Conservation (phyloP, 2,797 vertebrate genomes). For the Mus minutoides region DNA sequence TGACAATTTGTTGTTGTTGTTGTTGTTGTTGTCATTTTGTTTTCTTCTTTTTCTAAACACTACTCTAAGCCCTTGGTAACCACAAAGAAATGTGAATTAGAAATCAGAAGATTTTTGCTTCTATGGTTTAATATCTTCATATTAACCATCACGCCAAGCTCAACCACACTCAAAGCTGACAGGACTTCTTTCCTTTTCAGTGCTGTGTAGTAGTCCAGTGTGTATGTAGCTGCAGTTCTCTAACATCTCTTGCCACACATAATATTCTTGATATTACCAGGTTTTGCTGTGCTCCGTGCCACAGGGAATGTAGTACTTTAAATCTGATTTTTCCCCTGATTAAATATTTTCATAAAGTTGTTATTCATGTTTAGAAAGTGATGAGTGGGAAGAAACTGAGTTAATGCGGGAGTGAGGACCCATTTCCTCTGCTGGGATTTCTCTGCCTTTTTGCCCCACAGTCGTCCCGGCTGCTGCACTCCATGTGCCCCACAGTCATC, state of each 20-base stretch:
- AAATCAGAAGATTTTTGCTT: background rate
- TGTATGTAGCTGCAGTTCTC: background rate
- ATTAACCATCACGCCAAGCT: background rate
- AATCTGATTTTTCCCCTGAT: background rate
- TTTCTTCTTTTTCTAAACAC: background rate
- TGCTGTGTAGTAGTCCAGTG: background rate
- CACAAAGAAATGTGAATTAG: background rate
- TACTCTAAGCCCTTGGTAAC: background rate
- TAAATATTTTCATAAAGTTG: background rate
- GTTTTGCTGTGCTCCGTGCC: background rate
- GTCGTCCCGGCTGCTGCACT: background rate
- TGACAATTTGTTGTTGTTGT: background rate
- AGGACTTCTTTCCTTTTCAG: background rate
- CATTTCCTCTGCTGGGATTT: background rate
- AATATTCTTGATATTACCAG: background rate
- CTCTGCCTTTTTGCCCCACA: background rate
- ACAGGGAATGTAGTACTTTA: background rate
- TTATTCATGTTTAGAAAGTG: slow-evolving; percentile 15
- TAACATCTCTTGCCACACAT: background rate
- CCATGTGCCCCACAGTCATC: too few relatives aligned
- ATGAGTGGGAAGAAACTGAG: background rate
- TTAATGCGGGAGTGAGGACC: background rate
- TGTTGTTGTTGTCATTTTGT: background rate
- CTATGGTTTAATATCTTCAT: background rate
- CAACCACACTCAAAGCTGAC: background rate